A percentile compares a stretch with the other conserved stretches of the same genome.
Evolutionary conservation across 2,113 vertebrate genomes (phyloP).

Genomic region (Daubentonia madagascariensis): DNA sequence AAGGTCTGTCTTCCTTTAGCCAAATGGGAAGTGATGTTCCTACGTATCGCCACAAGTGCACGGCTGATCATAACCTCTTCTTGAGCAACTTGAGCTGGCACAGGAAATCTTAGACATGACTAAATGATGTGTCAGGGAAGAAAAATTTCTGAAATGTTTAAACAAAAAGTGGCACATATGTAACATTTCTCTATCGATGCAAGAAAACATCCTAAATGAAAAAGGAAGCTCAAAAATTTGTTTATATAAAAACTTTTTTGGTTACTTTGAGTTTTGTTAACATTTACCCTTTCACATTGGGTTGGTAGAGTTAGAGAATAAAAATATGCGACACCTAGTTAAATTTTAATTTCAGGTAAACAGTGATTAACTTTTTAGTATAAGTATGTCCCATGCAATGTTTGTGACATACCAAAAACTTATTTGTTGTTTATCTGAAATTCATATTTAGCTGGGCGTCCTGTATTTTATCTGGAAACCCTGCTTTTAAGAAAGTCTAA

Average conservation of each 20-base stretch:
- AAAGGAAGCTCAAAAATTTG: not conserved
- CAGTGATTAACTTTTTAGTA: not conserved
- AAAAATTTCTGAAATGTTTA: slow-evolving; percentile 36
- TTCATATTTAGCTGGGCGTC: not conserved
- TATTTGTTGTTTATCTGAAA: not conserved
- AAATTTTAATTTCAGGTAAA: not conserved
- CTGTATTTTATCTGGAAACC: not conserved
- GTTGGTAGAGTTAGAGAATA: not conserved
- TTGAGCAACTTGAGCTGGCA: slow-evolving; percentile 26
- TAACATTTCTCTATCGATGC: not conserved
- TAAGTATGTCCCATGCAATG: not conserved
- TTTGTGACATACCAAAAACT: not conserved
- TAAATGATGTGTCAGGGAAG: slow-evolving; percentile 16
- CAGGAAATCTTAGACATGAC: slow-evolving; percentile 25
- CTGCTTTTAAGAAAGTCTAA: not conserved
- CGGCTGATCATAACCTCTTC: not conserved
- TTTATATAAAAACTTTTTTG: not conserved
- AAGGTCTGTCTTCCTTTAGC: not conserved
- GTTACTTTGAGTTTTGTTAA: not conserved
- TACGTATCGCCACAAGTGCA: not conserved
- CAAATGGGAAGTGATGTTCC: slow-evolving; percentile 20
- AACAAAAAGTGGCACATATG: not conserved
- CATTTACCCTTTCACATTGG: not conserved
- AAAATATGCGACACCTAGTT: not conserved
- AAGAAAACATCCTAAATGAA: not conserved